Percentiles rank a stretch among this genome's conserved stretches.
phyloP scores from a whole-genome alignment of 2,797 vertebrate genomes.

The Iguana delicatissima region DNA sequence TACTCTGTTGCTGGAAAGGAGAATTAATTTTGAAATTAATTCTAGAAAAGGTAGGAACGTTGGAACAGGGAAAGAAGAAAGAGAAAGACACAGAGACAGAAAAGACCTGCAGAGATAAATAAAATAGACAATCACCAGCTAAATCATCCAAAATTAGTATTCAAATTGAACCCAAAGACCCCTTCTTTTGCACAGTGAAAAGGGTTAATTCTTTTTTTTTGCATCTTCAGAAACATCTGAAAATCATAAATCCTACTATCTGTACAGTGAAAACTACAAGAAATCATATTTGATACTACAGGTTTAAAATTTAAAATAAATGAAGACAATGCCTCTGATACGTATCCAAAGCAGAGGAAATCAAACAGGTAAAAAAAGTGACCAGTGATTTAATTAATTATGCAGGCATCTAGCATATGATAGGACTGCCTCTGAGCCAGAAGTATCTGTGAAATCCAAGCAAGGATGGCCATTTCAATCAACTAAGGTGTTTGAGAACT shows the following conservation, averaged over 20 bases:
- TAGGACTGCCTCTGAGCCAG: background rate
- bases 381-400: background rate
- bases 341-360: conserved; percentile 26
- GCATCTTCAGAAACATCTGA: background rate
- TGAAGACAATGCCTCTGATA: background rate
- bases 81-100: conserved; percentile 56
- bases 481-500: background rate
- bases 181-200: background rate
- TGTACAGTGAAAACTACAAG: background rate
- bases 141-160: conserved; percentile 50
- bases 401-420: background rate
- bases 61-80: conserved; percentile 61
- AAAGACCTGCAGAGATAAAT: conserved; percentile 72
- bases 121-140: conserved; percentile 63
- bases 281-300: background rate
- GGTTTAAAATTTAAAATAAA: background rate
- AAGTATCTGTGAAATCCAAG: background rate
- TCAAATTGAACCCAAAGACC: background rate
- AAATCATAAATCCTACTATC: background rate
- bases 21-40: conserved; percentile 59
- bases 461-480: background rate
- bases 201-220: background rate
- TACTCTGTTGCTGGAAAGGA: conserved; percentile 17
- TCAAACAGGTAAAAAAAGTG: conserved; percentile 8
- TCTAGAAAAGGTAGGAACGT: conserved; percentile 57